Conservation (phyloP, 2,888 invertebrate genomes). For the Aleiodes alternator region DNA sequence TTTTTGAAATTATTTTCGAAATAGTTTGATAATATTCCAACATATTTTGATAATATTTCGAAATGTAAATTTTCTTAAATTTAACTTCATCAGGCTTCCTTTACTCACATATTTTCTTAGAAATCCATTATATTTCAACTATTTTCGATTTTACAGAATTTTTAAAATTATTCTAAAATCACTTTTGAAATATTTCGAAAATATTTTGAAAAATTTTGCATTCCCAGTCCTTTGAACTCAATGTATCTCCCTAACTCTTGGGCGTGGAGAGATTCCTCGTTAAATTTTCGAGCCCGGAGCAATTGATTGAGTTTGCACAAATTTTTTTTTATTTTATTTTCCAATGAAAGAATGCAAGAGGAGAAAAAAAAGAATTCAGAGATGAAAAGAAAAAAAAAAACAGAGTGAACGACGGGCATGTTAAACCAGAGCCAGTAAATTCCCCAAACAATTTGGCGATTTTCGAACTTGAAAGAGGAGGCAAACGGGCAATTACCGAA, state of each 20-base stretch:
- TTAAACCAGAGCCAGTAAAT: slow-evolving; percentile 37
- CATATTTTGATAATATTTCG: no score
- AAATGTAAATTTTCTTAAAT: no score
- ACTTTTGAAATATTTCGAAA: no score
- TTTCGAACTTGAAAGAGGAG: slow-evolving; percentile 37
- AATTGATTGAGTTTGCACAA: neutral
- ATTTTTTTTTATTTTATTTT: neutral
- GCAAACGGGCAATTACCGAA: slow-evolving; percentile 41
- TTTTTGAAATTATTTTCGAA: no score
- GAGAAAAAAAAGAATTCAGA: slow-evolving; percentile 38
- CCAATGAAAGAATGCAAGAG: slow-evolving; percentile 9
- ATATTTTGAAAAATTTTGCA: neutral
- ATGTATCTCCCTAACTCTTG: neutral
- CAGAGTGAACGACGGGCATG: slow-evolving; percentile 37
- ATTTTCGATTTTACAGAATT: no score
- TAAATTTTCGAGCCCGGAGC: neutral
- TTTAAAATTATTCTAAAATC: no score
- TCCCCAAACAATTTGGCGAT: slow-evolving; percentile 20
- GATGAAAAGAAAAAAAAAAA: slow-evolving; percentile 29
- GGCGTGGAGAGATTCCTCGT: slow-evolving; percentile 42
- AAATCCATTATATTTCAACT: no score
- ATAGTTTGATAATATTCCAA: no score
- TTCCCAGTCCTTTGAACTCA: neutral
- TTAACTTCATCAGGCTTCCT: no score
- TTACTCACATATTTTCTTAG: no score